Conservation (phyloP, 2,113 vertebrate genomes). For the Panthera leo region DNA sequence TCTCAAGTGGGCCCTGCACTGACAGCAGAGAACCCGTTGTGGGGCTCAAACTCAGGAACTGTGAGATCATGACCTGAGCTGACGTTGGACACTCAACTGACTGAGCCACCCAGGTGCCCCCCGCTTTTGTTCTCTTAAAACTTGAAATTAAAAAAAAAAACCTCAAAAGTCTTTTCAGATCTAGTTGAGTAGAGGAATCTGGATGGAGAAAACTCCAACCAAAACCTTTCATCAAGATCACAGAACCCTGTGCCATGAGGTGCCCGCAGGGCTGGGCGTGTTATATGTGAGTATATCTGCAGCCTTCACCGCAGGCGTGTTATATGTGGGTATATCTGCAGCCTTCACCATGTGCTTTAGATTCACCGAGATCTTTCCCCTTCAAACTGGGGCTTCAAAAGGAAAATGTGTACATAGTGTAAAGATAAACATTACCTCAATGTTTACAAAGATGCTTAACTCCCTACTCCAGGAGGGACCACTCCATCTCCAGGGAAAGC, state of each 20-base stretch:
- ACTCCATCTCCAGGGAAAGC: neutral
- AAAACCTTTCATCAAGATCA: neutral
- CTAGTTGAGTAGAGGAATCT: neutral
- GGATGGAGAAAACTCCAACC: neutral
- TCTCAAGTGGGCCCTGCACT: no score
- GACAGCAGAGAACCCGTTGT: no score
- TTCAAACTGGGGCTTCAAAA: neutral
- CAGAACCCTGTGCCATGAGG: neutral
- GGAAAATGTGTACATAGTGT: neutral
- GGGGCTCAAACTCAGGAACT: no score
- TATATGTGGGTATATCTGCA: neutral
- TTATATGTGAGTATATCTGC: neutral
- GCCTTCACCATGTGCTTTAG: neutral
- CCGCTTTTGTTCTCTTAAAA: constrained; percentile 33
- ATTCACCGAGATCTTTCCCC: neutral
- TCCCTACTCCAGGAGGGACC: neutral
- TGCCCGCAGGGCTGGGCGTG: neutral
- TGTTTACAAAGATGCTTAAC: neutral
- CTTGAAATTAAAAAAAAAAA: neutral
- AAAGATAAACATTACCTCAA: neutral
- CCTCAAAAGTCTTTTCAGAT: constrained; percentile 15
- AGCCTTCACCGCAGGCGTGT: neutral
- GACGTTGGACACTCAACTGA: no score
- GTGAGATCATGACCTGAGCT: no score
- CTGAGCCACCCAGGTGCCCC: no score